phyloP scores from a whole-genome alignment of 2,113 vertebrate species.

The human (Homo sapiens) region GRCh38 chr11:36718501-36719000 shows the following conservation, averaged over 20 bases:
- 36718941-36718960: neutral
- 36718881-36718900: slow-evolving; percentile 31
- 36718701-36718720: slow-evolving; percentile 57
- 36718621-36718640: neutral
- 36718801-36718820: slow-evolving; percentile 70
- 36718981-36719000: slow-evolving; percentile 36
- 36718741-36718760: slow-evolving; percentile 75
- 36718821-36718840: slow-evolving; percentile 73
- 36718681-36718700: neutral
- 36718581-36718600: neutral
- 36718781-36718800: slow-evolving; percentile 72
- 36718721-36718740: slow-evolving; percentile 67
- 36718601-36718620: neutral
- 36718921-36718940: neutral
- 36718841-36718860: slow-evolving; percentile 73
- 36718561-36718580: neutral
- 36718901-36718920: slow-evolving; percentile 59
- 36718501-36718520: neutral
- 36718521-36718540: neutral
- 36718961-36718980: slow-evolving; percentile 56
- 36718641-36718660: slow-evolving; percentile 44
- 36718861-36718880: slow-evolving; percentile 67
- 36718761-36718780: slow-evolving; percentile 71
- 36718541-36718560: neutral
- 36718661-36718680: neutral